Base-by-base conservation (phyloP, 2,888 invertebrate species). In the Aphodius sticticus region DNA sequence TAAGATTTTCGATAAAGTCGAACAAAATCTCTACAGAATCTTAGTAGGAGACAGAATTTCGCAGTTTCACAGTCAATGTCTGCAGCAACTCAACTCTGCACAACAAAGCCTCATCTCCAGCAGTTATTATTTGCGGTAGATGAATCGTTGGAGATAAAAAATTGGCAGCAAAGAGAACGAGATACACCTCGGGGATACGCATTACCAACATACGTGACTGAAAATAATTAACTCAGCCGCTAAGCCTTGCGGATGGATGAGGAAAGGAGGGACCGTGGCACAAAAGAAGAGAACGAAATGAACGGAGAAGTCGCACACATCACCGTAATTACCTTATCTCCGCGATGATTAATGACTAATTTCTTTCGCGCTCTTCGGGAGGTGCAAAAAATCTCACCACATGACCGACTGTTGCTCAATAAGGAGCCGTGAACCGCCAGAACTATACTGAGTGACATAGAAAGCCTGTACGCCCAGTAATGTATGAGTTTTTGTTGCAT, bases 121-220 rank as follows among this genome's bases (percentile, higher is more conserved):
- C 53, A 53, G 53, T 53, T 53, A 53, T 53, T 53, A 53, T 53
- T 53, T 53, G 53, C 53, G 53, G 53, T 53, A 53, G 53, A 53
- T 53, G 53, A 53, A 12, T 53, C 53, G 53, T 7, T 5, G 53
- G 12, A 53, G 53, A 53, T 53, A 53, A 53, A 53, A 53, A 53
- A 53, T 53, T 53, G 53, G 12, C 53, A 53, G 53, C 12, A 5
- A 53, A 53, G 26, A 53, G 53, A 53, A 12, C 53, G 6, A 53
- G 53, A 53, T 53, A 53, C 53, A 53, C 53, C 53, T 53, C 4
- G 2, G 53, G 53, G 53, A 53, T 53, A 53, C 53, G 53, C 53
- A 53, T 53, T 53, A 53, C 53, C 53, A 53, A 53, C 53, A 53
- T 53, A 53, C 53, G 53, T 53, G 53, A 53, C 53, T 53, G 53